Evolutionary conservation across 2,113 vertebrate species (phyloP), one percentile per base, ranked within the genome.

Genomic region (Poeciliopsis prolifica): DNA sequence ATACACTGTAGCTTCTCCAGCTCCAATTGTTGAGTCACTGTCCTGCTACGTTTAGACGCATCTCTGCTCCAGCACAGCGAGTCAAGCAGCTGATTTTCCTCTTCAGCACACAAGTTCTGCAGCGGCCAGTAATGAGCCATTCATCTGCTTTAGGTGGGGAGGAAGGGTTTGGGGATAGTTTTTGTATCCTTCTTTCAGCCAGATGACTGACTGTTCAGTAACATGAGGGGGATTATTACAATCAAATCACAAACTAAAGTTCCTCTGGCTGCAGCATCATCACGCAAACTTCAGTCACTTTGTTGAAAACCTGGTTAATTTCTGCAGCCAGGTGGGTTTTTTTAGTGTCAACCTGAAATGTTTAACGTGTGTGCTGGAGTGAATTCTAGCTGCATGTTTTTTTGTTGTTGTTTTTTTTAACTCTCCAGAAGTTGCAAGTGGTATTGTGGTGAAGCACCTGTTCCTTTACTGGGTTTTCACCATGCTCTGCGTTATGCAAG

Each of bases 361-460:
- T 61, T 24, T 61, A 19, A 69, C 11, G 12, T 17, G 24, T 33
- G 3, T 26, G 24, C n/a, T 17, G 37, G 19, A 58, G n/a, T 30
- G 62, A 12, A 62, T 58, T 1, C 14, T 63, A 8, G 11, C 70
- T 51, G 8, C 42, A 5, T 66, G 15, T 54, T 40, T 51, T 42
- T 13, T 42, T 42, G n/a, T 33, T 51, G 22, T 30, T 22, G 4
- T 77, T 26, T 26, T 30, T 2, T 26, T 61, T 15, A 35, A 70
- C 29, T 61, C 13, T 3, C 22, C 37, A 66, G 10, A 17, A 5
- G 29, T 70, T 22, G n/a, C 11, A 67, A 5, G 5, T n/a, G 14
- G 13, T 26, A 26, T 51, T 74, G 58, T 60, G 65, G 26, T 58
- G 64, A 82, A 67, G 61, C 81, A 88, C 69, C 74, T 80, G 78